Percentiles rank a stretch among this genome's conserved stretches.
phyloP scores from a whole-genome alignment of 2,797 vertebrate species.

The Danio choprae region DNA sequence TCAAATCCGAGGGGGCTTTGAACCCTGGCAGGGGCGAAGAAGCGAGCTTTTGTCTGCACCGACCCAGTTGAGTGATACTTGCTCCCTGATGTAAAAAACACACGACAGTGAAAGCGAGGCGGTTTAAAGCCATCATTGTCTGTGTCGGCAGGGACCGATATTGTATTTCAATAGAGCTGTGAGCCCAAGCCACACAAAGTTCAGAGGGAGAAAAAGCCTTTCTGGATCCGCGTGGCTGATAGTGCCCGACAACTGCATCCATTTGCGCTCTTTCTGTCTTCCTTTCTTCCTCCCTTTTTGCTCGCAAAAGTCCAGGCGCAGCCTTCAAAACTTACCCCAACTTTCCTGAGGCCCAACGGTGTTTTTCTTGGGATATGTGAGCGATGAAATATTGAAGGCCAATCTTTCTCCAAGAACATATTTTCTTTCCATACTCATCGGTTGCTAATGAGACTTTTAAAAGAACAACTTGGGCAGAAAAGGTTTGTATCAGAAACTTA shows the following conservation, averaged over 20 bases:
- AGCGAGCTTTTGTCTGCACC: constrained; percentile 20
- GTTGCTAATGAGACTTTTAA: constrained; percentile 39
- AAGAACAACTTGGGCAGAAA: constrained; percentile 17
- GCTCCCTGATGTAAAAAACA: constrained; percentile 47
- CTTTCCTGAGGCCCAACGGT: constrained; percentile 35
- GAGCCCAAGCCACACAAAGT: constrained; percentile 33
- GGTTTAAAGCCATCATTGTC: constrained; percentile 46
- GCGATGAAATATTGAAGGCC: constrained; percentile 45
- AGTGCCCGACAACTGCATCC: constrained; percentile 40
- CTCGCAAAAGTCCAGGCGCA: constrained; percentile 29
- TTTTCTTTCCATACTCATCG: constrained; percentile 49
- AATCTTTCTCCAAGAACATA: constrained; percentile 42
- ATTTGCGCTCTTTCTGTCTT: constrained; percentile 45
- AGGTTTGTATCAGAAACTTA: not conserved
- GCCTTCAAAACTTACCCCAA: constrained; percentile 39
- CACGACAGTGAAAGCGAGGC: constrained; percentile 29
- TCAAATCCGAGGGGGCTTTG: constrained; percentile 47
- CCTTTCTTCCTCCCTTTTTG: constrained; percentile 20
- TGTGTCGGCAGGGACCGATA: constrained; percentile 43
- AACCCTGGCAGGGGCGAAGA: constrained; percentile 29
- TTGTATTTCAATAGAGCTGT: constrained; percentile 55
- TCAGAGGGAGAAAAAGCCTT: constrained; percentile 38
- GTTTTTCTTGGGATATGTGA: constrained; percentile 56
- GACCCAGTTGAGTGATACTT: constrained; percentile 30
- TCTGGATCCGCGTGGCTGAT: constrained; percentile 54